phyloP scores from a whole-genome alignment of 2,113 vertebrate species.

The Datnioides undecimradiatus region DNA sequence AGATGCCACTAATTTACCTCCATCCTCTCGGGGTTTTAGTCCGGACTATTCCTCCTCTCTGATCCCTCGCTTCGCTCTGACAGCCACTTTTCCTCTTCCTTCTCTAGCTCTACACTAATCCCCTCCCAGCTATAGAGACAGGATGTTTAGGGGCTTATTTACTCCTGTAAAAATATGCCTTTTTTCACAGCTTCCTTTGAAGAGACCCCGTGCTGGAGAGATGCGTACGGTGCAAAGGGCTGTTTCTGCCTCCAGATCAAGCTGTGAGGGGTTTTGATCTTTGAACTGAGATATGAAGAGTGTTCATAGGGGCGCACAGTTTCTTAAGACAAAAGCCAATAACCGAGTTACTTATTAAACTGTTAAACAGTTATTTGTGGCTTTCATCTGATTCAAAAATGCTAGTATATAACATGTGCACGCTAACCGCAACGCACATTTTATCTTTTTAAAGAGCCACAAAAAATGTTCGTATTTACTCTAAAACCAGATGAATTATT shows the following conservation, averaged over 20 bases:
- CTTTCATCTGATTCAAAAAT: neutral
- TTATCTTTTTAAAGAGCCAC: neutral
- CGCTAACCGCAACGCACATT: neutral
- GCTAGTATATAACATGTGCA: too few species aligned
- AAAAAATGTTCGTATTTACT: neutral
- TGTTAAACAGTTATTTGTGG: neutral
- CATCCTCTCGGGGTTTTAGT: slow-evolving; percentile 51
- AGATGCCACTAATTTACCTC: slow-evolving; percentile 68
- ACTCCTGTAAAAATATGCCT: slow-evolving; percentile 64
- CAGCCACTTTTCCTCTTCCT: slow-evolving; percentile 70
- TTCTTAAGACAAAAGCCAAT: neutral
- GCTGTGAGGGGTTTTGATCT: slow-evolving; percentile 44
- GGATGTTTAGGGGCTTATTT: slow-evolving; percentile 78
- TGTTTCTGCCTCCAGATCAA: slow-evolving; percentile 30
- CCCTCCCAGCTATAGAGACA: slow-evolving; percentile 67
- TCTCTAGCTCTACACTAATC: slow-evolving; percentile 73
- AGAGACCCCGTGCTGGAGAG: slow-evolving; percentile 20
- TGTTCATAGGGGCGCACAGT: neutral
- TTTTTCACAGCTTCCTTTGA: slow-evolving; percentile 57
- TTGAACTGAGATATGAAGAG: slow-evolving; percentile 24
- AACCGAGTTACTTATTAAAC: neutral
- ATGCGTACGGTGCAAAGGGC: slow-evolving; percentile 3
- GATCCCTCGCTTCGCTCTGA: slow-evolving; percentile 69
- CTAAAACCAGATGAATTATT: slow-evolving; percentile 17
- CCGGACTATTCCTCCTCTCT: slow-evolving; percentile 55